Base-by-base conservation (phyloP, 2,113 vertebrate species). In the Zosterops hypoxanthus region DNA sequence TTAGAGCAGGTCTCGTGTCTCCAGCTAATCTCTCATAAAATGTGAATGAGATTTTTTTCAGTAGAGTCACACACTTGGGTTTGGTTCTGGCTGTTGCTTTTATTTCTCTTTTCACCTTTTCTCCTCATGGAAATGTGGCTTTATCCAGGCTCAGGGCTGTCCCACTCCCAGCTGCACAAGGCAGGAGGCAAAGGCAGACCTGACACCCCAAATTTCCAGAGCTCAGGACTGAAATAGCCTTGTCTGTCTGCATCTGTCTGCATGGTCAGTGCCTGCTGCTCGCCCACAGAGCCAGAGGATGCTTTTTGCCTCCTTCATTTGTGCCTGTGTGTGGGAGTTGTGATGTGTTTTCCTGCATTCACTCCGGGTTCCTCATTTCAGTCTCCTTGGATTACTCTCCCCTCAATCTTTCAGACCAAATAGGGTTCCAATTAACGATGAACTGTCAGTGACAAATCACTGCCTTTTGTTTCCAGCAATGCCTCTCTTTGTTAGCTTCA, bases 381-480 rank as follows among this genome's bases (percentile, higher is more conserved):
- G n/a, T 25, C 61, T 65, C 92, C 52, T 75, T 36, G 60, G 33
- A 49, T 78, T 71, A 86, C 70, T 59, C 34, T 80, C n/a, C 69
- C 36, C 26, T 83, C 86, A 70, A 0, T 84, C 73, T 95, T 92
- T 92, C 88, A 88, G 64, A 52, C 49, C 82, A 86, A 90, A 66
- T 73, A 84, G 79, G 31, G 73, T 47, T 25, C 21, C 88, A 86
- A 94, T 86, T 85, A 91, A 75, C 3, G 4, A 91, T 64, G 91
- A 92, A 47, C 55, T 73, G 61, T 53, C 92, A 90, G 78, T 79
- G 83, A 95, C 82, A 84, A 87, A 88, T 93, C 88, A 57, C 34
- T 59, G 68, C 34, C 33, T 88, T 94, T 95, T 91, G 59, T 84
- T 97, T 94, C 84, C 57, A 83, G 63, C 70, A 55, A 36, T 95